phyloP scores from a whole-genome alignment of 2,888 invertebrate genomes.

The Ectropis crepuscularia region DNA sequence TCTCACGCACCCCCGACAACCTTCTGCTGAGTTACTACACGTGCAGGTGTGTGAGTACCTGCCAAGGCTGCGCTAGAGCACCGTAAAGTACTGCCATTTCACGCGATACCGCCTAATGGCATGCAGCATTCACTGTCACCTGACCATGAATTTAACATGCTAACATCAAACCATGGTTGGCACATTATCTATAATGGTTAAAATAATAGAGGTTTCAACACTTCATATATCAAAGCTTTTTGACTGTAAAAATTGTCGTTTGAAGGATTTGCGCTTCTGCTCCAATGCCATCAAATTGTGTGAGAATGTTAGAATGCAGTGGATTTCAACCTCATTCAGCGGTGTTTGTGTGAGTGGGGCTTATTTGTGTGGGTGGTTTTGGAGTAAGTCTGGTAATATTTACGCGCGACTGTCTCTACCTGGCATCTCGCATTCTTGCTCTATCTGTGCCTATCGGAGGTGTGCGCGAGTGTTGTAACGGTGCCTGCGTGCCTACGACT shows the following conservation, averaged over 20 bases:
- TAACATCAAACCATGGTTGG: constrained; percentile 19
- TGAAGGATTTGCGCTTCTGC: constrained; percentile 15
- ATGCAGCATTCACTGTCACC: constrained; percentile 34
- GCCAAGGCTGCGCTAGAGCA: constrained; percentile 56
- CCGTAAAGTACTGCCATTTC: constrained; percentile 63
- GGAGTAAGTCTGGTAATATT: constrained; percentile 36
- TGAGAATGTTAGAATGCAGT: constrained; percentile 9
- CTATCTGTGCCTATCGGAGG: constrained; percentile 71
- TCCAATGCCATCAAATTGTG: constrained; percentile 23
- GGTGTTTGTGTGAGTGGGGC: constrained; percentile 14
- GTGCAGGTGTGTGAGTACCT: constrained; percentile 52
- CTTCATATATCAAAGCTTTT: constrained; percentile 13
- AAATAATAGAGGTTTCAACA: constrained; percentile 22
- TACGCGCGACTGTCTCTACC: constrained; percentile 68
- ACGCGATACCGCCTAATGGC: constrained; percentile 35
- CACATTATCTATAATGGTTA: constrained; percentile 24
- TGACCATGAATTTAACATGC: constrained; percentile 36
- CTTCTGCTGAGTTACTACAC: constrained; percentile 17
- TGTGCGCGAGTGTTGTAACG: constrained; percentile 64
- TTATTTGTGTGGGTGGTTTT: constrained; percentile 35
- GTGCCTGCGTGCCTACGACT: constrained; percentile 60
- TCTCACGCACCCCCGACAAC: constrained; percentile 57
- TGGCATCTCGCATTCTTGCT: constrained; percentile 74
- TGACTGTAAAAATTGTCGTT: constrained; percentile 11
- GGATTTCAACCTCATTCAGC: constrained; percentile 12